These are phyloP conservation scores for Lamellibrachia columna DNA, from an alignment of 2,888 invertebrate species.

Conservation along the genomic window DNA sequence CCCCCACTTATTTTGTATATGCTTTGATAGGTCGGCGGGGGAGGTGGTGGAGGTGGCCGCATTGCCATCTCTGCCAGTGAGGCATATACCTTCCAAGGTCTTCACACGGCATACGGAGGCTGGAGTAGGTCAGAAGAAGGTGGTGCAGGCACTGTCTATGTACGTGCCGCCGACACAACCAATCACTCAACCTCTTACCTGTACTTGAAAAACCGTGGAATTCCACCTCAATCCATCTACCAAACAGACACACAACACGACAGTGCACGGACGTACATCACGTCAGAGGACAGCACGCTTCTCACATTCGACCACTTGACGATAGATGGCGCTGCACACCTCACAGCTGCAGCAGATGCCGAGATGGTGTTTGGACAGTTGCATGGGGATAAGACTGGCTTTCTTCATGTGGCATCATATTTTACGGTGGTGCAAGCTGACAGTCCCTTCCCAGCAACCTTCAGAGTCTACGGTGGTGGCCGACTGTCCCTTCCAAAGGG, in stretches of 20 bases:
- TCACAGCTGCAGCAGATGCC: slow-evolving; percentile 38
- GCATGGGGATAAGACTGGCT: slow-evolving; percentile 48
- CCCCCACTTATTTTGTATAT: background rate
- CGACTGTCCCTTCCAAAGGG: slow-evolving; percentile 45
- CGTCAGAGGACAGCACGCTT: slow-evolving; percentile 33
- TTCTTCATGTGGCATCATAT: slow-evolving; percentile 45
- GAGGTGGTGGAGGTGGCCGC: slow-evolving; percentile 32
- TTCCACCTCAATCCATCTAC: slow-evolving; percentile 42
- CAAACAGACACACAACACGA: slow-evolving; percentile 41
- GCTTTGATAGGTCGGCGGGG: background rate
- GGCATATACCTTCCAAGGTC: slow-evolving; percentile 44
- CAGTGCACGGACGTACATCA: slow-evolving; percentile 47
- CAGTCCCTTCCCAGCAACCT: slow-evolving; percentile 48
- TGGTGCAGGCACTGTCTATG: slow-evolving; percentile 50
- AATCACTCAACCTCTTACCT: slow-evolving; percentile 27
- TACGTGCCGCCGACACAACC: slow-evolving; percentile 33
- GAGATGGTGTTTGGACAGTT: slow-evolving; percentile 37
- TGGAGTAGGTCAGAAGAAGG: slow-evolving; percentile 46
- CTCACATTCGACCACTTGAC: slow-evolving; percentile 43
- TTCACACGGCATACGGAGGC: slow-evolving; percentile 47
- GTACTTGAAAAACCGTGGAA: slow-evolving; percentile 46
- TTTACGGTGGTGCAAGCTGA: slow-evolving; percentile 42
- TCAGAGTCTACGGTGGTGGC: slow-evolving; percentile 45
- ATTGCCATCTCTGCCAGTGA: slow-evolving; percentile 32
- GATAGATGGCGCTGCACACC: slow-evolving; percentile 47